Base-by-base conservation (phyloP, 2,888 invertebrate species). In the Oligia fasciuncula region DNA sequence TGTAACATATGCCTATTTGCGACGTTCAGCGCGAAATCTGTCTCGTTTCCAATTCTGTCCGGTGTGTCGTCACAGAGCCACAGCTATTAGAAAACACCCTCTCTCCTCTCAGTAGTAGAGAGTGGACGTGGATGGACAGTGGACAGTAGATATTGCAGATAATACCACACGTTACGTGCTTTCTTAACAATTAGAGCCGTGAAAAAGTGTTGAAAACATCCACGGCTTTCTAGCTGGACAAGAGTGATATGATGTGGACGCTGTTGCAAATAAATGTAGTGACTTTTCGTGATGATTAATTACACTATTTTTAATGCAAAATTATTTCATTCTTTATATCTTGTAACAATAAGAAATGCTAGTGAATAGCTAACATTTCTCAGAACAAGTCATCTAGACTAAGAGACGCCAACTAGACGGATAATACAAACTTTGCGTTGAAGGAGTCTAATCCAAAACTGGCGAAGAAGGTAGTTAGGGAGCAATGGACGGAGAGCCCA, bases 31-130 rank as follows among this genome's bases (percentile, higher is more conserved):
- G 69, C 71, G 73, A 80, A 80, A 80, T 76, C 35, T 73, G 75
- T 76, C 60, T 77, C 79, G 72, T 79, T 87, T 79, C 76, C 85
- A 77, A 87, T 80, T 80, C 65, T 70, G 75, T 71, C 68, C 57
- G 79, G 73, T 49, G 82, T 74, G 71, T 63, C 65, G 72, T 46
- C 74, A 75, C 43, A 63, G 29, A 54, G 43, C 17, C 72, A 76
- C 67, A 35, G 72, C 73, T 73, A 85, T 85, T 87, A 89, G 89
- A 89, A 85, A 89, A 83, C 81, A 62, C 73, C 83, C 80, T 81
- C 79, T 70, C 77, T 69, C 51, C 79, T 70, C 77, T 69, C 51
- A n/a, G 67, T 14, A n/a, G 71, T 51, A 63, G 85, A 84, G 79
- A 85, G 85, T 68, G 69, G 29, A 35, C 62, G 73, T 81, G 40